Evolutionary conservation across 2,797 vertebrate species (phyloP).

Genomic region (Vultur gryphus): DNA sequence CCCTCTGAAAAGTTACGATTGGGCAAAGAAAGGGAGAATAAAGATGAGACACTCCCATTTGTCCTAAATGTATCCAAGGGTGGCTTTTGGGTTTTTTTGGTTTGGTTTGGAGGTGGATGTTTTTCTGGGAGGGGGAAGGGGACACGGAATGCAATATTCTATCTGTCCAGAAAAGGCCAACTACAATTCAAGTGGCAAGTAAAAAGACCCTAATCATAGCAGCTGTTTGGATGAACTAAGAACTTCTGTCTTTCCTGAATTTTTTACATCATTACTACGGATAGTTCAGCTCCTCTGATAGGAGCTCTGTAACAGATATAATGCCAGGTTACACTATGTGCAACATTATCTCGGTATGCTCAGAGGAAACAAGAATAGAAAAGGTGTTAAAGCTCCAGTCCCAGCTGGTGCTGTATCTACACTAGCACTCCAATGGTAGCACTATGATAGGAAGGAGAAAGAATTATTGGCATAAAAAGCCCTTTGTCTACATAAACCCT

Average conservation of each 20-base stretch:
- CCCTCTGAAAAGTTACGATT: neutral
- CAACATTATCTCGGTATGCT: neutral
- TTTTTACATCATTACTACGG: neutral
- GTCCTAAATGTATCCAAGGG: neutral
- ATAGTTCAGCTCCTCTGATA: neutral
- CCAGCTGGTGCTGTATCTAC: neutral
- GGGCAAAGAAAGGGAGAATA: neutral
- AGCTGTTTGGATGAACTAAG: neutral
- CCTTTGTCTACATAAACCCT: neutral
- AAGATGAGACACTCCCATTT: neutral
- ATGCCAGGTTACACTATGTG: neutral
- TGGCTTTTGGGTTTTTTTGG: fast-evolving
- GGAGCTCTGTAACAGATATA: neutral
- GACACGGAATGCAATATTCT: neutral
- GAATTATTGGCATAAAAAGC: neutral
- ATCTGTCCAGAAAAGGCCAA: neutral
- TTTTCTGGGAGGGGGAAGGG: fast-evolving
- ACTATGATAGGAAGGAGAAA: neutral
- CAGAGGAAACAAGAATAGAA: neutral
- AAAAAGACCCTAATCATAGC: neutral
- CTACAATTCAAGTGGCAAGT: neutral
- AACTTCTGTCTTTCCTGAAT: neutral
- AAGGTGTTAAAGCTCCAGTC: neutral
- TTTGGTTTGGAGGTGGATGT: neutral
- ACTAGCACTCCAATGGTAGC: neutral